Evolutionary conservation across 2,797 vertebrate genomes (phyloP).

Genomic region (Chlorospingus semifuscus): DNA sequence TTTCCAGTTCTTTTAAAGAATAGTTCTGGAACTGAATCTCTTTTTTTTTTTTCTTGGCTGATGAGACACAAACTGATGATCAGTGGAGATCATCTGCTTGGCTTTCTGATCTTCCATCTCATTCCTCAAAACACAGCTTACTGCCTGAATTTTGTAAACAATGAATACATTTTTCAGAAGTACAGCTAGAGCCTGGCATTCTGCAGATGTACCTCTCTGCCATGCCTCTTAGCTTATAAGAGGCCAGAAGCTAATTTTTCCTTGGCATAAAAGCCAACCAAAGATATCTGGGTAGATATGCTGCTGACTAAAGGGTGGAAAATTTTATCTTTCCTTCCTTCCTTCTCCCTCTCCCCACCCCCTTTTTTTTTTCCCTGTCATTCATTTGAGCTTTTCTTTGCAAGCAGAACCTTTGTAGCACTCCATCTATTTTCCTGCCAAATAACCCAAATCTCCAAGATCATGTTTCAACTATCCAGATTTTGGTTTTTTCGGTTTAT

Average conservation of each 20-base stretch:
- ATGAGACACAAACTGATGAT: not conserved
- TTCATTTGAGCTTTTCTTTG: slow-evolving; percentile 42
- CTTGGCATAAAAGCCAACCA: slow-evolving; percentile 18
- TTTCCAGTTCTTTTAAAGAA: not conserved
- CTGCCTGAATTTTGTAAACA: not conserved
- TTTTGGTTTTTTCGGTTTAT: not conserved
- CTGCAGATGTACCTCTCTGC: not conserved
- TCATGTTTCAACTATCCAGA: slow-evolving; percentile 49
- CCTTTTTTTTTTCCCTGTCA: not conserved
- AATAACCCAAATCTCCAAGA: slow-evolving; percentile 35
- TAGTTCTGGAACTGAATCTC: not conserved
- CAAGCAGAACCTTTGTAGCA: slow-evolving; percentile 2
- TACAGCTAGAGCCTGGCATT: not conserved
- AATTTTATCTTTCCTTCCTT: not conserved
- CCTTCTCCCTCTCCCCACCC: too few relatives aligned
- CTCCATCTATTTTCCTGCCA: slow-evolving; percentile 8
- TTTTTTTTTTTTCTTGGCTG: not conserved
- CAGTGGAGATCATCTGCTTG: not conserved
- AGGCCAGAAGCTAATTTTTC: not conserved
- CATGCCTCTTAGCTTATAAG: not conserved
- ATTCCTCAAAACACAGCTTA: not conserved
- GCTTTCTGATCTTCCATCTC: not conserved
- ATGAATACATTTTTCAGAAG: not conserved
- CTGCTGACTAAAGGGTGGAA: not conserved
- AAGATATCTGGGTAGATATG: not conserved